Evolutionary conservation across 2,113 vertebrate species (phyloP).

Genomic region (Erythrocercus mccallii): DNA sequence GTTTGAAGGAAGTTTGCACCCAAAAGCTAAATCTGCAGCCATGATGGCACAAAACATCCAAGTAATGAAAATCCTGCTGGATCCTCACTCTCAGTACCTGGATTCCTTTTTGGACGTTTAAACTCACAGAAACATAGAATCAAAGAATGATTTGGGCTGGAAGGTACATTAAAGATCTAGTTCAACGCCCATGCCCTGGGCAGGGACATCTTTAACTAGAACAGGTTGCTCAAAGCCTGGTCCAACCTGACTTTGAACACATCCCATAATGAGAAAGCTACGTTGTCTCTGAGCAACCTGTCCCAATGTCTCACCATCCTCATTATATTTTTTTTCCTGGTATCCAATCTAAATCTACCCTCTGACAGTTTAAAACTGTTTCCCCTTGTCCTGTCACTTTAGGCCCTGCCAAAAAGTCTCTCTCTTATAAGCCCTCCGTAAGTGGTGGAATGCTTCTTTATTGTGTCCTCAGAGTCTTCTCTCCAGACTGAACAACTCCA

Average conservation of each 20-base stretch:
- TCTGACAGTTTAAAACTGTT: neutral
- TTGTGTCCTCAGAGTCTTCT: neutral
- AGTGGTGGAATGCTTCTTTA: neutral
- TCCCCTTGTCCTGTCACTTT: neutral
- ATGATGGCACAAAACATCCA: neutral
- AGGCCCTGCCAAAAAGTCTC: neutral
- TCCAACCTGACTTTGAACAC: neutral
- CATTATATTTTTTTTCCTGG: neutral
- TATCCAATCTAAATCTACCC: neutral
- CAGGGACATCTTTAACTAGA: neutral
- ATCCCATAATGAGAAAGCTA: neutral
- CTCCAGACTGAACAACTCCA: neutral
- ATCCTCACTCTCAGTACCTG: neutral
- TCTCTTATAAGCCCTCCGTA: neutral
- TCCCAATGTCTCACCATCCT: neutral
- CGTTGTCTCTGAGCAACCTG: neutral
- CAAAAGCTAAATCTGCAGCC: neutral
- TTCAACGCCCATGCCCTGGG: neutral
- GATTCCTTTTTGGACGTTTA: neutral
- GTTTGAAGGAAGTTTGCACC: neutral
- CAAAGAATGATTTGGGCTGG: neutral
- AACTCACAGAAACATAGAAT: neutral
- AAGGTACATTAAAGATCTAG: neutral
- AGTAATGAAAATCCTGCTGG: neutral
- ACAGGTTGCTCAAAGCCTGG: neutral